Evolutionary conservation across 92 coral and sea anemone species (phyloP).

Genomic region (Epizoanthus ramosus): DNA sequence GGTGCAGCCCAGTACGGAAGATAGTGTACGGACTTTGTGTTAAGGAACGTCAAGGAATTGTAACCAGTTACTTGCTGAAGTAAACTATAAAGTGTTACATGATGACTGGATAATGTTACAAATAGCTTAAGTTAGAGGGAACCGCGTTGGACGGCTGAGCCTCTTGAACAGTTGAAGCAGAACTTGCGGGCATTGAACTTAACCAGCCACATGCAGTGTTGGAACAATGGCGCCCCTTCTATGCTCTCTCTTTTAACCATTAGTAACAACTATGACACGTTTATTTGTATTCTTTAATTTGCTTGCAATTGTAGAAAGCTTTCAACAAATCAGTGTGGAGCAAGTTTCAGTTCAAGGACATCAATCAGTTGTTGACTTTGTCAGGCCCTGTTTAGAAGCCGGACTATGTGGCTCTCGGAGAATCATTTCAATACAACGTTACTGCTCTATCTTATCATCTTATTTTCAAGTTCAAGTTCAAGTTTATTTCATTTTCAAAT

Average conservation of each 20-base stretch:
- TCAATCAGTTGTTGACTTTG: too few relatives aligned
- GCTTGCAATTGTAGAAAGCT: constrained; percentile 15
- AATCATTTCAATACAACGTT: too few relatives aligned
- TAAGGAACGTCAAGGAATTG: background rate
- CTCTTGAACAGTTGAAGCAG: constrained; percentile 14
- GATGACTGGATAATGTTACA: too few relatives aligned
- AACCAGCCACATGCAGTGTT: constrained; percentile 14
- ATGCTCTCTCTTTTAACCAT: background rate
- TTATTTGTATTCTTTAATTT: background rate
- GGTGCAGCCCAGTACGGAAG: constrained; percentile 50
- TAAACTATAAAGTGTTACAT: too few relatives aligned
- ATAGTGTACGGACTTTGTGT: background rate
- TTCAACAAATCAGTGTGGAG: constrained; percentile 1
- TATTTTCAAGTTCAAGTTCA: too few relatives aligned
- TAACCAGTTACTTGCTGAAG: too few relatives aligned
- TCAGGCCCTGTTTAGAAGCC: too few relatives aligned
- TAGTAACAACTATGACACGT: background rate
- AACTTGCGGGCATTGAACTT: background rate
- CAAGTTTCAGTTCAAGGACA: background rate
- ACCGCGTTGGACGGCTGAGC: background rate
- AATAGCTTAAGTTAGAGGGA: too few relatives aligned
- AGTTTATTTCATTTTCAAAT: too few relatives aligned
- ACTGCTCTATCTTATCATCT: background rate
- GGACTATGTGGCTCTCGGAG: too few relatives aligned
- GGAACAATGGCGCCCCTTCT: background rate